Evolutionary conservation across 1,140 invertebrate genomes (phyloP).

Genomic region (Trachymyrmex cornetzi): DNA sequence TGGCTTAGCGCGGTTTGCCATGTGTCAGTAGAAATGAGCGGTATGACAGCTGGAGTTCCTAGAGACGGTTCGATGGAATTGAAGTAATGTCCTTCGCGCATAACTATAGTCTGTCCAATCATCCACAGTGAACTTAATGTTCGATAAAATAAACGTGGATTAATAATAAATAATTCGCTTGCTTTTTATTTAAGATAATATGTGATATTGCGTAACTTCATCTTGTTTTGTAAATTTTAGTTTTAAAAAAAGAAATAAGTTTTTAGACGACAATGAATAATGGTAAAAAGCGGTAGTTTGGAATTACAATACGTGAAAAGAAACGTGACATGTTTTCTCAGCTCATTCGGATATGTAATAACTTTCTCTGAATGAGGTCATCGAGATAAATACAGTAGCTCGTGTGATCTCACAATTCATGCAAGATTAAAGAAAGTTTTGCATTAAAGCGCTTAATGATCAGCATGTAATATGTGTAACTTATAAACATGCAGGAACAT

Average conservation of each 20-base stretch:
- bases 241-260: not conserved
- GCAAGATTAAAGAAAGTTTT: conserved; percentile 39
- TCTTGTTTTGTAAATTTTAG: conserved; percentile 10
- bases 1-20: not conserved
- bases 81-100: not conserved
- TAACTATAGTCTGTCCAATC: not conserved
- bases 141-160: not conserved
- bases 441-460: conserved; percentile 23
- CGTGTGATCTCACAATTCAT: conserved; percentile 37
- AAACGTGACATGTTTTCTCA: conserved; percentile 7
- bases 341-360: conserved; percentile 43
- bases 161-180: conserved; percentile 4
- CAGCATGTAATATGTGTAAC: not conserved
- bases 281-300: not conserved
- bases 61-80: conserved; percentile 15
- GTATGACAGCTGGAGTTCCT: conserved; percentile 25
- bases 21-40: conserved; percentile 29
- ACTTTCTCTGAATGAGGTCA: conserved; percentile 59
- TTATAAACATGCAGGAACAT: not conserved
- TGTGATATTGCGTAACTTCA: not conserved
- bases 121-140: not conserved
- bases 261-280: conserved; percentile 10
- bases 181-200: not conserved
- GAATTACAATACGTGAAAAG: not conserved
- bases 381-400: not conserved